Base-by-base conservation (phyloP, 2,113 vertebrate species). In the Bettongia penicillata region DNA sequence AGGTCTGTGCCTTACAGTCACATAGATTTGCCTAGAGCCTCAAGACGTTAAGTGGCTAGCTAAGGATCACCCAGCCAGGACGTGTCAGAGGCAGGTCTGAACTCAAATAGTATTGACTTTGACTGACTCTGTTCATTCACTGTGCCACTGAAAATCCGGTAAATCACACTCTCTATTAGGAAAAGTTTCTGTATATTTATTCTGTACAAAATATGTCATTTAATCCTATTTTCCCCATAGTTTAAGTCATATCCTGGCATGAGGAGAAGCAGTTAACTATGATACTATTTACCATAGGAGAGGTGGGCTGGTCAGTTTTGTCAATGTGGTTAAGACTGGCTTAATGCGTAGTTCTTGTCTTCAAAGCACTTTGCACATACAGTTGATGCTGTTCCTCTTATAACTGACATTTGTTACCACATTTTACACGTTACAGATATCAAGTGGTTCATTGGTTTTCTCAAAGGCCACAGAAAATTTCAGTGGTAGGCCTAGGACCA, bases 381-480 rank as follows among this genome's bases (percentile, higher is more conserved):
- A 95, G 84, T 26, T 93, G 77, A 84, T 84, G 93, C 24, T 23
- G 68, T 90, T 94, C 53, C 95, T 68, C 93, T 96, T 94, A 93
- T 77, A 89, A 92, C 90, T 95, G 89, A 48, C 90, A 57, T 77
- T 51, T 90, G 95, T 51, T 95, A 93, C 47, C 53, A 96, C 48
- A 84, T 92, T 95, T 22, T 49, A 51, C 48, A 90, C 68, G 96
- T 92, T 94, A 14, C 49, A 93, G 48, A 92, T 89, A 95, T 53
- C 96, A 91, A 92, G 97, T 90, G 90, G 52, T 95, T 94, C 90
- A 95, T 22, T 95, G 68, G 89, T n/a, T 94, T 96, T 90, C 51
- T 93, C 53, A 90, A 95, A 96, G 55, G 47, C 89, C 84, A 96
- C 47, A 96, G 91, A 93, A 93, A 96, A 93, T 91, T 90, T 90